phyloP scores from a whole-genome alignment of 2,888 invertebrate species.

The Cremastobaeus sp. region DNA sequence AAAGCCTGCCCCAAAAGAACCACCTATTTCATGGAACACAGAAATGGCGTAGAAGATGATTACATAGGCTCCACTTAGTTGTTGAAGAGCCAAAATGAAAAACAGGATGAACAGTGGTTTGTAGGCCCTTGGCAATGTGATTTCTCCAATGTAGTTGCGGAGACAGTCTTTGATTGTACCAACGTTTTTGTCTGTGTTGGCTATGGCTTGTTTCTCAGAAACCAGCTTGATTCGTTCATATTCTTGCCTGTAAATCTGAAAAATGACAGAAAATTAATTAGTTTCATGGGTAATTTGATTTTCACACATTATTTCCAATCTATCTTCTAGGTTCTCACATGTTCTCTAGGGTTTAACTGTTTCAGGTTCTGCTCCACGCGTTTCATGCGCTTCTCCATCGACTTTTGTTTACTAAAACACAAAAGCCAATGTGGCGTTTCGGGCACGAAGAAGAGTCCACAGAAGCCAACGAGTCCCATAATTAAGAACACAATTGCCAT shows the following conservation, averaged over 20 bases:
- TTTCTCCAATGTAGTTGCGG: constrained; percentile 62
- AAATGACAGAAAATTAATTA: too few relatives aligned
- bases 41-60: constrained; percentile 82
- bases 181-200: constrained; percentile 27
- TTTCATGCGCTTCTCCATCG: constrained; percentile 58
- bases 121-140: constrained; percentile 76
- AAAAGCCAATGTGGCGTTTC: constrained; percentile 82
- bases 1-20: constrained; percentile 76
- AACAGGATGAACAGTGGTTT: constrained; percentile 79
- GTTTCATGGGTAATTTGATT: too few relatives aligned
- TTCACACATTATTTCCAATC: too few relatives aligned
- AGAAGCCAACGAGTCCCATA: constrained; percentile 73
- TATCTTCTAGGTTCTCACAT: constrained; percentile 32
- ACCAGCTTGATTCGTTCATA: constrained; percentile 65
- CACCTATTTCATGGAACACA: constrained; percentile 79
- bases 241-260: constrained; percentile 68
- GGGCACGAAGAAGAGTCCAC: constrained; percentile 78
- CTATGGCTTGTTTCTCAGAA: constrained; percentile 29
- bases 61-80: constrained; percentile 81
- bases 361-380: constrained; percentile 76
- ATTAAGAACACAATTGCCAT: constrained; percentile 78
- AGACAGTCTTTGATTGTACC: constrained; percentile 59
- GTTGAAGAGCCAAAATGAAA: constrained; percentile 77
- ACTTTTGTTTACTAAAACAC: constrained; percentile 75
- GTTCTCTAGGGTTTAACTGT: constrained; percentile 76